These are phyloP conservation scores for Muscidifurax raptorellus DNA, from an alignment of 1,140 invertebrate species.

Conservation along the genomic window DNA sequence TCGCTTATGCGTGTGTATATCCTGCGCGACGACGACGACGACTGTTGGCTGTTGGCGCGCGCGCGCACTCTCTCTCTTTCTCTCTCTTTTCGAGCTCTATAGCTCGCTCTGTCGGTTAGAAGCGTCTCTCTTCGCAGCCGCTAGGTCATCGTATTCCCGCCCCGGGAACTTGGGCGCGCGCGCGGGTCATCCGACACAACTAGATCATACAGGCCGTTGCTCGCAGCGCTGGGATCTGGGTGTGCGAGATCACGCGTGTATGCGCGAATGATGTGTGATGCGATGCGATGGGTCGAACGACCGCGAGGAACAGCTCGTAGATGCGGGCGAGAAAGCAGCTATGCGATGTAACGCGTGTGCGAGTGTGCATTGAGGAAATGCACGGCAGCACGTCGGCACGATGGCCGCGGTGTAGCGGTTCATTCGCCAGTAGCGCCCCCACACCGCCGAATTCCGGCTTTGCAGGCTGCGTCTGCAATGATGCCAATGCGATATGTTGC, in stretches of 20 bases:
- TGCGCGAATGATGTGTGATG: too few species aligned
- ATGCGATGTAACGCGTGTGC: neutral
- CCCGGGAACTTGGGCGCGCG: conserved; percentile 34
- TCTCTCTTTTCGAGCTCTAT: conserved; percentile 17
- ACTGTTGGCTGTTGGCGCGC: neutral
- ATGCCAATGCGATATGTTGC: too few species aligned
- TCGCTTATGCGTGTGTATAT: neutral
- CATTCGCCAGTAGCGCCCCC: too few species aligned
- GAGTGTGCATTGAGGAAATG: neutral
- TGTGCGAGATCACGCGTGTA: too few species aligned
- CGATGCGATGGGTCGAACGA: too few species aligned
- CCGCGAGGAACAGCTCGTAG: too few species aligned
- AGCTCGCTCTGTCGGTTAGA: neutral
- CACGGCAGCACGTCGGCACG: too few species aligned
- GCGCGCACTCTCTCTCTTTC: neutral
- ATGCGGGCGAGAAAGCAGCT: too few species aligned
- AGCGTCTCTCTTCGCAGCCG: neutral
- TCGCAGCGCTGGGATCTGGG: too few species aligned
- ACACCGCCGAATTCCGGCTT: neutral
- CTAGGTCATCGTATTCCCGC: conserved; percentile 30
- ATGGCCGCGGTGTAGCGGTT: neutral
- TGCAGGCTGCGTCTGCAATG: too few species aligned
- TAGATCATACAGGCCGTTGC: neutral
- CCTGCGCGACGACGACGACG: neutral
- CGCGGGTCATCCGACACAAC: neutral